Conservation (phyloP, 2,888 invertebrate species). For the Watsonalla cultraria region DNA sequence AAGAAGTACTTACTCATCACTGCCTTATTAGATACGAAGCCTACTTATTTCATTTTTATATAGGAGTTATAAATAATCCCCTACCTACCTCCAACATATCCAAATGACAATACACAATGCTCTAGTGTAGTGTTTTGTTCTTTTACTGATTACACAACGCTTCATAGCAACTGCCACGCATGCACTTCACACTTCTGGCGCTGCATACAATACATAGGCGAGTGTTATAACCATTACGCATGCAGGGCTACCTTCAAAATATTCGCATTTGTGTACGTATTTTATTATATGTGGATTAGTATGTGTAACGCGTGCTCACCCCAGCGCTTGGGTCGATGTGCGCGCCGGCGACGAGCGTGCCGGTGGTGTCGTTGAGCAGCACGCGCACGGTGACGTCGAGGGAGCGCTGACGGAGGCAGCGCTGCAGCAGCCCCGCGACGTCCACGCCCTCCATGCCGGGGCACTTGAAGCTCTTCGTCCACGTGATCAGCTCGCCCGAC, state of each 20-base stretch:
- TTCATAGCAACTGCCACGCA: too few relatives aligned
- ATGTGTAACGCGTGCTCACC: constrained; percentile 26
- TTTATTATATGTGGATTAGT: too few relatives aligned
- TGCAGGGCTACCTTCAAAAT: too few relatives aligned
- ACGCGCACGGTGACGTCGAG: constrained; percentile 83
- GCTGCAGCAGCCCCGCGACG: constrained; percentile 83
- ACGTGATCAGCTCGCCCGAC: constrained; percentile 86
- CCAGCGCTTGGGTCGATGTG: constrained; percentile 79
- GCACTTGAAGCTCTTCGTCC: constrained; percentile 91
- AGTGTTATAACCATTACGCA: background rate
- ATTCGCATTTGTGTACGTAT: too few relatives aligned
- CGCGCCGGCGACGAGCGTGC: constrained; percentile 85
- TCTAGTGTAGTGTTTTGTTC: too few relatives aligned
- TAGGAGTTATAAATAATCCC: too few relatives aligned
- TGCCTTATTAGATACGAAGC: too few relatives aligned
- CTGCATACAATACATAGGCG: background rate
- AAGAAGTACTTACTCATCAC: too few relatives aligned
- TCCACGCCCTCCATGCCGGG: constrained; percentile 83
- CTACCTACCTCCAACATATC: too few relatives aligned
- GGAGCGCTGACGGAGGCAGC: constrained; percentile 77
- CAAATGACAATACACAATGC: too few relatives aligned
- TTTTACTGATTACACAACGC: too few relatives aligned
- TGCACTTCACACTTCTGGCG: background rate
- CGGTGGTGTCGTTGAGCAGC: constrained; percentile 88
- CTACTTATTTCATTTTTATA: too few relatives aligned